phyloP scores from a whole-genome alignment of 2,797 vertebrate genomes.

The Danio aesculapii region DNA sequence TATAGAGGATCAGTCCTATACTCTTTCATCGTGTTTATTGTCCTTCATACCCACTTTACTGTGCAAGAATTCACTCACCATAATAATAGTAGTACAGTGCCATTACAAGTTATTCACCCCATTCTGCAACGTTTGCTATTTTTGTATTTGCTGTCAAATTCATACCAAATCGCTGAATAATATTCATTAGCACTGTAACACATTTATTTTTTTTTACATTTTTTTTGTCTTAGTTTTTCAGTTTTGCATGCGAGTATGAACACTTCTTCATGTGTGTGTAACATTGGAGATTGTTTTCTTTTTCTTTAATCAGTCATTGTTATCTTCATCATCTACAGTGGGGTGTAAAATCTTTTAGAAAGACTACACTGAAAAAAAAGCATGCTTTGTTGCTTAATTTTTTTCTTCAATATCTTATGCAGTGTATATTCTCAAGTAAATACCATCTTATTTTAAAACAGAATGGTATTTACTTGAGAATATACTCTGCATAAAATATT shows the following conservation, averaged over 20 bases:
- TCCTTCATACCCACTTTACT: not conserved
- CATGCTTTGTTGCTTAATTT: not conserved
- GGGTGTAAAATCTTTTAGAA: not conserved
- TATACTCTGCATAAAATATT: not conserved
- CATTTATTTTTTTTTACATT: not conserved
- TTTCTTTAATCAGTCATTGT: too few relatives aligned
- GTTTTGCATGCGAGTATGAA: slow-evolving; percentile 5
- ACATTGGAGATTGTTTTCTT: not conserved
- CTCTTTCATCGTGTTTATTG: not conserved
- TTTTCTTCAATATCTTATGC: too few relatives aligned
- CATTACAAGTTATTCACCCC: slow-evolving; percentile 12
- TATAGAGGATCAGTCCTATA: slow-evolving; percentile 55
- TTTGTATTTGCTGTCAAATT: not conserved
- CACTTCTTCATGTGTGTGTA: not conserved
- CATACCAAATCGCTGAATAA: not conserved
- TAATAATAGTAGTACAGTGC: not conserved
- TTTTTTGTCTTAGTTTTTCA: not conserved
- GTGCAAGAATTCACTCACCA: not conserved
- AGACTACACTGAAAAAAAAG: not conserved
- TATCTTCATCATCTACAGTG: not conserved
- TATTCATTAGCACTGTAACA: not conserved
- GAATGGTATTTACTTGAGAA: not conserved
- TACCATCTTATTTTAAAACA: not conserved
- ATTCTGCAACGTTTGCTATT: not conserved
- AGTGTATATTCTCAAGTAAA: too few relatives aligned